A percentile compares a stretch with the other conserved stretches of the same genome.
Evolutionary conservation across 2,797 vertebrate species (phyloP).

Genomic region (Crotalus adamanteus): DNA sequence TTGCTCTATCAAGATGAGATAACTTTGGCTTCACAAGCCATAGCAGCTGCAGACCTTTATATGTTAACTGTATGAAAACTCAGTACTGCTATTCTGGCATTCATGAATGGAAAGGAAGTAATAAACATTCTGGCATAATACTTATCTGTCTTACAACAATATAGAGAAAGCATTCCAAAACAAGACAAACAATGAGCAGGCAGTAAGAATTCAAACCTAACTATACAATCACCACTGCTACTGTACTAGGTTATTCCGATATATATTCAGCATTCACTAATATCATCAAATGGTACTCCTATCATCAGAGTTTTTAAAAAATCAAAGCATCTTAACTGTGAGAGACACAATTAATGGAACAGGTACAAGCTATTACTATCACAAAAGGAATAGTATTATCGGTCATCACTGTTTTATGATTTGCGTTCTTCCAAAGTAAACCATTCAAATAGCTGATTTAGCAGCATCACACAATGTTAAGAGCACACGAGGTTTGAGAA

Average conservation of each 20-base stretch:
- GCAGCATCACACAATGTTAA: background rate
- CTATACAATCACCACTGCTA: background rate
- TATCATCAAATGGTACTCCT: background rate
- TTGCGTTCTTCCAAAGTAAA: background rate
- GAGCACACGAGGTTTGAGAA: background rate
- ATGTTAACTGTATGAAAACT: background rate
- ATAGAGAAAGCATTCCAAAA: background rate
- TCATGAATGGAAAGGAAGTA: constrained; percentile 19
- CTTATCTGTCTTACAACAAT: constrained; percentile 2
- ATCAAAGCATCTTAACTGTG: background rate
- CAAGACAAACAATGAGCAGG: background rate
- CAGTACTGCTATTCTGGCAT: background rate
- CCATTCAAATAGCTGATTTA: background rate
- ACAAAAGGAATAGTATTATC: background rate
- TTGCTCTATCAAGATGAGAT: background rate
- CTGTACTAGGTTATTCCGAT: background rate
- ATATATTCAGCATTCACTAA: background rate
- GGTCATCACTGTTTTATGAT: background rate
- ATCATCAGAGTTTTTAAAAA: background rate
- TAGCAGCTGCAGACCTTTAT: no score
- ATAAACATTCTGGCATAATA: constrained; percentile 10
- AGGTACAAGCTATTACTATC: background rate
- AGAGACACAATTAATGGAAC: background rate
- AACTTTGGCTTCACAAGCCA: background rate
- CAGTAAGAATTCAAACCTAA: background rate